Percentiles rank a stretch among this genome's conserved stretches.
phyloP scores from a whole-genome alignment of 2,888 invertebrate genomes.

The Tipula lateralis region DNA sequence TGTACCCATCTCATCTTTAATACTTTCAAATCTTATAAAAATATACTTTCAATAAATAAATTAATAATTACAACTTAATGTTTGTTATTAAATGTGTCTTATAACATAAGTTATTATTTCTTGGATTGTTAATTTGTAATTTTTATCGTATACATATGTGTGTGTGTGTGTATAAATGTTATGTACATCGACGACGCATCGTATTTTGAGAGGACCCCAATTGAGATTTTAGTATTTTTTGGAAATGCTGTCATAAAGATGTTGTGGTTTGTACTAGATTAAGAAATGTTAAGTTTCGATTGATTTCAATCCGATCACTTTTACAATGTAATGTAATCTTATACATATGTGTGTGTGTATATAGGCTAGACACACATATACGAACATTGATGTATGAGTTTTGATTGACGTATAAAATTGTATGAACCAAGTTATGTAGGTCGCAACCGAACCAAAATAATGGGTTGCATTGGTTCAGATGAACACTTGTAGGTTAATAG shows the following conservation, averaged over 20 bases:
- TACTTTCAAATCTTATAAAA: constrained; percentile 6
- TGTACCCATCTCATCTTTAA: not conserved
- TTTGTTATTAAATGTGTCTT: not conserved
- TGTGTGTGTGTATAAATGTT: not conserved
- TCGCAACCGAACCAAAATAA: too few relatives aligned
- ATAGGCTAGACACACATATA: not conserved
- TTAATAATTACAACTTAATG: not conserved
- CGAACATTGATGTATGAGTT: not conserved
- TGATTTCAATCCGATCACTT: not conserved
- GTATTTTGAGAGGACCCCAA: not conserved
- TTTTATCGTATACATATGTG: not conserved
- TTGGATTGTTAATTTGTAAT: not conserved
- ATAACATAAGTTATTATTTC: not conserved
- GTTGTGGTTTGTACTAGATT: not conserved
- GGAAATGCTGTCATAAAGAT: not conserved
- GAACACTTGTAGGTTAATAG: too few relatives aligned
- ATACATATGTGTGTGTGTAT: too few relatives aligned
- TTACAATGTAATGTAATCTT: not conserved
- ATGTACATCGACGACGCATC: not conserved
- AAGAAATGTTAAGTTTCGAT: not conserved
- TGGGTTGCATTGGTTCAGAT: too few relatives aligned
- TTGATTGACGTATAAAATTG: too few relatives aligned
- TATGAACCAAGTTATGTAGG: too few relatives aligned
- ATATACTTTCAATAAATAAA: constrained; percentile 3
- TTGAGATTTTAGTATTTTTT: not conserved